Conservation (phyloP, 1,140 invertebrate genomes). For the Ceratosolen fusciceps region DNA sequence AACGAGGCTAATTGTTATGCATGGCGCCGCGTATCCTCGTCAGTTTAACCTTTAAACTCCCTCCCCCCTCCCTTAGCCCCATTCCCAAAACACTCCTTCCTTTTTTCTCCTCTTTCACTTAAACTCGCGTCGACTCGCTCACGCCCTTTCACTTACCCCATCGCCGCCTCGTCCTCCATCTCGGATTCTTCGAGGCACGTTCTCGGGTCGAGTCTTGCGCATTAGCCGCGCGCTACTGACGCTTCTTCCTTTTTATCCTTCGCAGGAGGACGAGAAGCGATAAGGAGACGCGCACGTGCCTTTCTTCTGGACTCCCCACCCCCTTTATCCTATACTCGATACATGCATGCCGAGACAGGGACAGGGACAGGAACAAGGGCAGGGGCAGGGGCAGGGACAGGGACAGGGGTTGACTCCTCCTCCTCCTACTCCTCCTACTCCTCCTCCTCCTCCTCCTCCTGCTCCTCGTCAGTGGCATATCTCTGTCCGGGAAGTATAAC, state of each 20-base stretch:
- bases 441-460: background rate
- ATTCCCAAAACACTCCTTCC: constrained; percentile 23
- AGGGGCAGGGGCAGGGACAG: no score
- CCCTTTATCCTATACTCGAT: no score
- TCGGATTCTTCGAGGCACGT: constrained; percentile 24
- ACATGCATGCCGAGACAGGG: no score
- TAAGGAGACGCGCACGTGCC: constrained; percentile 57
- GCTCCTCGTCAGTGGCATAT: no score
- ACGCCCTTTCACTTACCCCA: constrained; percentile 38
- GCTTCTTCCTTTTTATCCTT: constrained; percentile 56
- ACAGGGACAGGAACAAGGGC: no score
- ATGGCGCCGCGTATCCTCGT: constrained; percentile 63
- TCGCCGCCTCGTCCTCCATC: constrained; percentile 9
- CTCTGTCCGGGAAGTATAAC: background rate
- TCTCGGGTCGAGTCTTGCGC: constrained; percentile 7
- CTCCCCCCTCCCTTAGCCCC: constrained; percentile 49
- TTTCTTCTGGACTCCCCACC: background rate
- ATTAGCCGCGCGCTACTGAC: constrained; percentile 24
- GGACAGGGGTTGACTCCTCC: no score
- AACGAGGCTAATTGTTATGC: constrained; percentile 70
- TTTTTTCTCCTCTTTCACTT: constrained; percentile 50
- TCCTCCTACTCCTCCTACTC: background rate
- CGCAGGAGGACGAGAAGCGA: constrained; percentile 47
- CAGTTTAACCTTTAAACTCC: constrained; percentile 65
- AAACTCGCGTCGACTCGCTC: constrained; percentile 25